Percentiles rank a stretch among this genome's conserved stretches.
Conservation (phyloP, 2,888 invertebrate genomes). For the Epirrhoe tristata region DNA sequence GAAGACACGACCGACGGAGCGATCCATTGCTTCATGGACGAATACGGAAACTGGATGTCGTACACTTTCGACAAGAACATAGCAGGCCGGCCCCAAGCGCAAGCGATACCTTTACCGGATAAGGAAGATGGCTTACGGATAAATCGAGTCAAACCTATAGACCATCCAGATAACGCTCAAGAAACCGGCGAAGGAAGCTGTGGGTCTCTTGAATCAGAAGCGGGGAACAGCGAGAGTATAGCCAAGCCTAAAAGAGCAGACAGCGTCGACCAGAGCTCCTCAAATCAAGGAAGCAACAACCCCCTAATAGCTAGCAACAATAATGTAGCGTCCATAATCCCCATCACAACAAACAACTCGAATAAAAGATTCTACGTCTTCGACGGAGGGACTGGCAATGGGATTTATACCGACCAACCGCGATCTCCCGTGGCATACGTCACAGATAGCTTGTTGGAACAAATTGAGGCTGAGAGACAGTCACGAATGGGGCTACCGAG, state of each 20-base stretch:
- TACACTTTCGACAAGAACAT: constrained; percentile 93
- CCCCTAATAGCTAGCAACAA: constrained; percentile 78
- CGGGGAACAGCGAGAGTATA: constrained; percentile 71
- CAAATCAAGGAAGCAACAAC: constrained; percentile 82
- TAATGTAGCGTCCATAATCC: constrained; percentile 76
- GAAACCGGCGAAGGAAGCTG: constrained; percentile 81
- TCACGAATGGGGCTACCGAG: constrained; percentile 80
- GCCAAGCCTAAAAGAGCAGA: constrained; percentile 72
- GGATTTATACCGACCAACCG: constrained; percentile 69
- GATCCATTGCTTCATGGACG: constrained; percentile 94
- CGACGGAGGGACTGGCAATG: constrained; percentile 72
- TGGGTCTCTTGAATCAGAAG: constrained; percentile 78
- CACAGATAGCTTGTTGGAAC: constrained; percentile 78
- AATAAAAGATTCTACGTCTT: constrained; percentile 81
- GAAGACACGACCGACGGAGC: constrained; percentile 94
- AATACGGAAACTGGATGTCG: constrained; percentile 94
- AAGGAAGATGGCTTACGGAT: constrained; percentile 64
- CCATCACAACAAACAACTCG: constrained; percentile 70
- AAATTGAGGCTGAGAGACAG: constrained; percentile 79
- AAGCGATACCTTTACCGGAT: constrained; percentile 69
- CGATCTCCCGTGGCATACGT: constrained; percentile 79
- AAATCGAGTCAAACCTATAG: constrained; percentile 64
- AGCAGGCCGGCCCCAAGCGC: constrained; percentile 79
- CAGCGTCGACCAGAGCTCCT: constrained; percentile 79
- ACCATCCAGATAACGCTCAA: constrained; percentile 68